A percentile compares a stretch with the other conserved stretches of the same genome.
These are phyloP conservation scores for Drosophila nigromelanica DNA, from an alignment of 1,140 invertebrate genomes.

Conservation along the genomic window DNA sequence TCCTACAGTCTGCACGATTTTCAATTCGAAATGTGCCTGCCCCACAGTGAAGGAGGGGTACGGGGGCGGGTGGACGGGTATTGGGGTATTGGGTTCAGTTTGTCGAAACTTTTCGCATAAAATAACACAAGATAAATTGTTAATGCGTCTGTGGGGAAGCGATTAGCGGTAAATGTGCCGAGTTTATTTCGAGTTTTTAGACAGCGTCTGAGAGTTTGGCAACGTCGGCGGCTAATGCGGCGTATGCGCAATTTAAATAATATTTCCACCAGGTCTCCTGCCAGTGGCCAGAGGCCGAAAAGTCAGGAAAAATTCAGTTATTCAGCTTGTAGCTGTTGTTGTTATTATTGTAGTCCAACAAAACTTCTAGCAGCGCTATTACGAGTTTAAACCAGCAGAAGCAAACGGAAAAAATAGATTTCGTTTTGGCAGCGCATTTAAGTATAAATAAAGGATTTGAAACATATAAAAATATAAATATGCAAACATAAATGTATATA, in stretches of 20 bases:
- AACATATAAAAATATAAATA: background rate
- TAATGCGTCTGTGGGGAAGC: slow-evolving; percentile 81
- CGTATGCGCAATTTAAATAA: slow-evolving; percentile 55
- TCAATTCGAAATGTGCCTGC: slow-evolving; percentile 64
- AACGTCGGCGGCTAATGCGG: slow-evolving; percentile 19
- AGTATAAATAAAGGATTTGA: slow-evolving; percentile 3
- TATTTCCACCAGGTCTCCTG: slow-evolving; percentile 13
- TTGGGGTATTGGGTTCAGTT: slow-evolving; percentile 16
- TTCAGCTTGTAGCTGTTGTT: slow-evolving; percentile 6
- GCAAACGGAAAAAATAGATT: slow-evolving; percentile 11
- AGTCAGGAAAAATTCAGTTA: slow-evolving; percentile 11
- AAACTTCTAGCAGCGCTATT: slow-evolving; percentile 12
- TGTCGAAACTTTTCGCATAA: slow-evolving; percentile 75
- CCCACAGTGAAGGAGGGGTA: slow-evolving; percentile 22
- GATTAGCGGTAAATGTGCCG: slow-evolving; percentile 78
- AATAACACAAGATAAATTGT: slow-evolving; percentile 82
- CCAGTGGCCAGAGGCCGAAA: background rate
- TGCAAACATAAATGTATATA: background rate
- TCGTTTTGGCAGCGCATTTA: slow-evolving; percentile 28
- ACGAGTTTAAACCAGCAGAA: slow-evolving; percentile 20
- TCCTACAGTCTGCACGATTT: slow-evolving; percentile 57
- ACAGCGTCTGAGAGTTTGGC: slow-evolving; percentile 14
- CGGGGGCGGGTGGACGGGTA: slow-evolving; percentile 1
- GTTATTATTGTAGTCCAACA: slow-evolving; percentile 12
- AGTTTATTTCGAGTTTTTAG: slow-evolving; percentile 65